phyloP scores from a whole-genome alignment of 2,113 vertebrate genomes.

The Psophia crepitans region DNA sequence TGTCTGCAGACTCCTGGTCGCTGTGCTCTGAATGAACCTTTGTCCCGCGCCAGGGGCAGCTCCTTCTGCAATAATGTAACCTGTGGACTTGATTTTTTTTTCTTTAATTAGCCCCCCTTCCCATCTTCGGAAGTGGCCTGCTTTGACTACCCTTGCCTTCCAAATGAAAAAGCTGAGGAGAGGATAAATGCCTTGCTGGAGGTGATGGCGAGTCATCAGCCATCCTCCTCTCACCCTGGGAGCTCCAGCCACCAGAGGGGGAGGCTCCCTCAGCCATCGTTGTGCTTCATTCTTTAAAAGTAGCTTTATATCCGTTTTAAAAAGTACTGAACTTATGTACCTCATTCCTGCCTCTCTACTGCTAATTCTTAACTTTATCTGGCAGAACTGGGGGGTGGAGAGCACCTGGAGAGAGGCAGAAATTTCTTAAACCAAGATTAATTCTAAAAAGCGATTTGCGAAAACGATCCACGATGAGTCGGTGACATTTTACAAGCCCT shows the following conservation, averaged over 20 bases:
- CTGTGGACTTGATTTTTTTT: background rate
- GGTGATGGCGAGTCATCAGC: fast-evolving
- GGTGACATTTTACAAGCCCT: background rate
- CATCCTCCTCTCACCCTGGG: background rate
- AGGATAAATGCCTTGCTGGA: background rate
- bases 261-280: background rate
- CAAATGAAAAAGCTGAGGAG: background rate
- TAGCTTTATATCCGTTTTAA: fast-evolving
- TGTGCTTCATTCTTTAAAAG: fast-evolving
- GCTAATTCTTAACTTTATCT: background rate
- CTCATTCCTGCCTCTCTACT: background rate
- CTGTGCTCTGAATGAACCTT: background rate
- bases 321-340: fast-evolving
- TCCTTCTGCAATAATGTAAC: background rate
- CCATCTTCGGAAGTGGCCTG: fast-evolving
- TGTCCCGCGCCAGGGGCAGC: background rate
- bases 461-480: background rate
- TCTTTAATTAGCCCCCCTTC: background rate
- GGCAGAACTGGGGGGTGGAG: background rate
- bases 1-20: background rate
- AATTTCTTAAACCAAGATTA: background rate
- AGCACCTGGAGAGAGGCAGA: background rate
- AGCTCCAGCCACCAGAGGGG: background rate
- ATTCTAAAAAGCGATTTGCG: background rate
- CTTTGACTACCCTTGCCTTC: background rate